A percentile compares a stretch with the other conserved stretches of the same genome.
Evolutionary conservation across 64 coral and sea anemone genomes (phyloP).

Genomic region (Montipora capricornis): DNA sequence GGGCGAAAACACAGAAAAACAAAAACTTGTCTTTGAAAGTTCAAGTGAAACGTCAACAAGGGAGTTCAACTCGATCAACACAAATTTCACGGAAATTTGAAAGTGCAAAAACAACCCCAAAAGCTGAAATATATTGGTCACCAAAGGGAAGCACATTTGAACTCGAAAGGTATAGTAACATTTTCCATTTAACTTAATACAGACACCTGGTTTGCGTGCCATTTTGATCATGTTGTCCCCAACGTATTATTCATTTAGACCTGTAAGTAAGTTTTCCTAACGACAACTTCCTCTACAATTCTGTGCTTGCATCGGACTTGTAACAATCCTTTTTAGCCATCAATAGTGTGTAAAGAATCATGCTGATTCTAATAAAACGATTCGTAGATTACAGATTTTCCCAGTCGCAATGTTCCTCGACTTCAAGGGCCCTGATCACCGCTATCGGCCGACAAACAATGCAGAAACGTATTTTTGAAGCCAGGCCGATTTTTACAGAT

Average conservation of each 20-base stretch:
- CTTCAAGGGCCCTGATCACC: neutral
- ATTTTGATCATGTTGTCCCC: neutral
- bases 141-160: neutral
- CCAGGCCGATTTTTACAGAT: neutral
- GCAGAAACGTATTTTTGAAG: too few species aligned
- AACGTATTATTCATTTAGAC: neutral
- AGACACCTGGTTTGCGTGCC: neutral
- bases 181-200: neutral
- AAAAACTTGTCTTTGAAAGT: neutral
- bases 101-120: neutral
- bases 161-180: neutral
- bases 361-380: slow-evolving; percentile 33
- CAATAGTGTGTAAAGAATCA: slow-evolving; percentile 15
- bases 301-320: slow-evolving; percentile 9
- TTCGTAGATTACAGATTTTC: slow-evolving; percentile 17
- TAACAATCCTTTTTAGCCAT: slow-evolving; percentile 18
- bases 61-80: neutral
- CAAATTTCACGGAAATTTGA: neutral
- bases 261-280: too few species aligned
- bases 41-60: neutral
- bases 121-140: slow-evolving; percentile 25
- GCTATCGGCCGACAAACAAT: neutral
- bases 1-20: neutral
- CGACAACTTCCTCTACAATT: too few species aligned
- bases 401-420: neutral